A percentile compares a stretch with the other conserved stretches of the same genome.
phyloP scores from a whole-genome alignment of 2,888 invertebrate species.

The Aproaerema taeniolella region DNA sequence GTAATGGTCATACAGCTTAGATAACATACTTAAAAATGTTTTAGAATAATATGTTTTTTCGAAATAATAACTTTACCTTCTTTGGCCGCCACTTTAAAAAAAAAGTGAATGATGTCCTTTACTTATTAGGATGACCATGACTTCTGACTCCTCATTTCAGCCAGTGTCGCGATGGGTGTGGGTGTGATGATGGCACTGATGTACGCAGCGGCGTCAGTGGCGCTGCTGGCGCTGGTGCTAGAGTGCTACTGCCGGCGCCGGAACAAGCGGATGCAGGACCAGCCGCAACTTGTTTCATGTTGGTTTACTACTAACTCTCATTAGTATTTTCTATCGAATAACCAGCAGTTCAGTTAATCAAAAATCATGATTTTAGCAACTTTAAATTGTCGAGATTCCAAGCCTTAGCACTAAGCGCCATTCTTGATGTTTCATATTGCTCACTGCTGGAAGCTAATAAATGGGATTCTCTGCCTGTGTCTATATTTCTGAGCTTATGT shows the following conservation, averaged over 20 bases:
- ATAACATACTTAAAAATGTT: not conserved
- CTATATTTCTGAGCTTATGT: no score
- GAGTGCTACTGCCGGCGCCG: constrained; percentile 42
- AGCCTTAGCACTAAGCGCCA: no score
- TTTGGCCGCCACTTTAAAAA: no score
- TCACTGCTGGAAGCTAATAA: no score
- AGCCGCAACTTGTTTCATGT: not conserved
- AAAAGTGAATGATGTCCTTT: no score
- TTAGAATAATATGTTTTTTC: not conserved
- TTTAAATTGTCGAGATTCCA: no score
- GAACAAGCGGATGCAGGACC: constrained; percentile 17
- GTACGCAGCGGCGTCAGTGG: constrained; percentile 24
- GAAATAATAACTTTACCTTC: not conserved
- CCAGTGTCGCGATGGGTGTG: constrained; percentile 22
- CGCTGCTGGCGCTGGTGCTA: constrained; percentile 31
- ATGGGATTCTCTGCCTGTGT: no score
- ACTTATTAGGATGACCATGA: no score
- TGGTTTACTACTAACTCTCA: not conserved
- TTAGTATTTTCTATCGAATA: not conserved
- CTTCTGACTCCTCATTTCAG: not conserved
- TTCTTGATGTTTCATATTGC: no score
- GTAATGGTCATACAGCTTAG: no score
- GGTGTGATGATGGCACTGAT: constrained; percentile 18
- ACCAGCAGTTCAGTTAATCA: not conserved
- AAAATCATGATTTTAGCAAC: no score